Evolutionary conservation across 2,797 vertebrate genomes (phyloP).

Genomic region (Salmo trutta): DNA sequence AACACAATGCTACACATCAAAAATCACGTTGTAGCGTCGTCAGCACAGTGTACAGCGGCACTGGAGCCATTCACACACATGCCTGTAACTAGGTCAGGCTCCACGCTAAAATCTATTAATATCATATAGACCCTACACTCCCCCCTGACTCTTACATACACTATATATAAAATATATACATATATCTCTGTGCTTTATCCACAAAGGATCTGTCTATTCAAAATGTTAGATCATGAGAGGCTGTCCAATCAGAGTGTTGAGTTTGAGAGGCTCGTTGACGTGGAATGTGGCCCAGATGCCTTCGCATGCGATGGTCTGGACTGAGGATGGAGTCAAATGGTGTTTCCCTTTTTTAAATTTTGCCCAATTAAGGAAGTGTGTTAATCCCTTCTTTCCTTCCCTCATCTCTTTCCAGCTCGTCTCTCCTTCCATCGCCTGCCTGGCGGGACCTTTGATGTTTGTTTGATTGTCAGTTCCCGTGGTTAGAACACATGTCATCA

Average conservation of each 20-base stretch:
- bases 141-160: constrained; percentile 40
- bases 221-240: constrained; percentile 47
- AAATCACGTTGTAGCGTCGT: not conserved
- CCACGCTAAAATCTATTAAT: constrained; percentile 62
- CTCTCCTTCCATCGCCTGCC: constrained; percentile 46
- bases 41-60: constrained; percentile 13
- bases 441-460: constrained; percentile 64
- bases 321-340: constrained; percentile 50
- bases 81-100: constrained; percentile 66
- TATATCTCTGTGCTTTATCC: constrained; percentile 24
- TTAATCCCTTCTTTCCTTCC: constrained; percentile 40
- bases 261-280: constrained; percentile 38
- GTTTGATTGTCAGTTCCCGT: constrained; percentile 55
- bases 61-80: constrained; percentile 16
- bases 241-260: constrained; percentile 44
- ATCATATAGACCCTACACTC: constrained; percentile 41
- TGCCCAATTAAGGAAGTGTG: constrained; percentile 50
- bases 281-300: constrained; percentile 31
- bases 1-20: not conserved
- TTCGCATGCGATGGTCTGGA: constrained; percentile 33
- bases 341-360: constrained; percentile 29
- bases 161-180: constrained; percentile 50
- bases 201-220: constrained; percentile 45
- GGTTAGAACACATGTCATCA: constrained; percentile 69
- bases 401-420: constrained; percentile 37